Conservation (phyloP, 2,113 vertebrate genomes). For the Colinus virginianus region DNA sequence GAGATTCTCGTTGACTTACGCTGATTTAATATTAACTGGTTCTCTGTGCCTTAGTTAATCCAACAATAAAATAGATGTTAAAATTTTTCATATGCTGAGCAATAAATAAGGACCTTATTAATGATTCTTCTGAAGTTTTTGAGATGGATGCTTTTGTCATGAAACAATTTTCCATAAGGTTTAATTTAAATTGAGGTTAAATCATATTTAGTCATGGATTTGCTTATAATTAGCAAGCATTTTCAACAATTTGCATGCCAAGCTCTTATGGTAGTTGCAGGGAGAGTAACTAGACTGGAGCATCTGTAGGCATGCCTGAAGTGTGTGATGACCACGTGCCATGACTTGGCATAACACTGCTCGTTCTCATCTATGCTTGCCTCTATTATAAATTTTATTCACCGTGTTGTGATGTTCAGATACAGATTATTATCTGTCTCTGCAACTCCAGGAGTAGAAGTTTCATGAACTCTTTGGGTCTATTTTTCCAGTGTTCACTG, state of each 20-base stretch:
- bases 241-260: background rate
- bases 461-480: background rate
- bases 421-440: background rate
- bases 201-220: background rate
- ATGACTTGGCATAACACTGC: background rate
- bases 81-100: background rate
- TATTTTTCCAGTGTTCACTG: background rate
- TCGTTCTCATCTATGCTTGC: background rate
- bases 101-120: background rate
- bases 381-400: background rate
- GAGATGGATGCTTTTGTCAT: background rate
- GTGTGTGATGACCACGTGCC: background rate
- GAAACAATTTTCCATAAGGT: background rate
- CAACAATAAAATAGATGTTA: background rate
- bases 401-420: background rate
- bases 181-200: background rate
- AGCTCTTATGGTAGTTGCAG: background rate
- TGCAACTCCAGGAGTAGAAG: background rate
- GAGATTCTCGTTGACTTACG: background rate
- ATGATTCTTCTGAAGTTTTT: background rate
- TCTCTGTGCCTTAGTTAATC: background rate
- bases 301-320: background rate
- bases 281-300: background rate
- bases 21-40: slow-evolving; percentile 1
- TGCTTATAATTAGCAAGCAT: background rate